Conservation (phyloP, 2,797 vertebrate species). For the Diglossa cyanea region DNA sequence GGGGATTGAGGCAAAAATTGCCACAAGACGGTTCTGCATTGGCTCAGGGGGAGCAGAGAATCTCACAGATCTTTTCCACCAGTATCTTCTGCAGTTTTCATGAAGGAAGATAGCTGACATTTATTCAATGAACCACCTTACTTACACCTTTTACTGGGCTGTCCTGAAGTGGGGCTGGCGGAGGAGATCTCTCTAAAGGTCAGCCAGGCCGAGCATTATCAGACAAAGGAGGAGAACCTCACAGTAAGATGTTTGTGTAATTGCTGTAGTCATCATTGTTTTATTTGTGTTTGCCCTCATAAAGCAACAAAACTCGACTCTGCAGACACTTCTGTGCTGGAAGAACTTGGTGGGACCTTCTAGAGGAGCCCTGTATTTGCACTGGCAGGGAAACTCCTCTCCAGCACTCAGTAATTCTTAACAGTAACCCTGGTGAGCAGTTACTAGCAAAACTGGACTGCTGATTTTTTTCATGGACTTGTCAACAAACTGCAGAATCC, state of each 20-base stretch:
- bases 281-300: neutral
- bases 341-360: neutral
- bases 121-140: neutral
- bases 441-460: neutral
- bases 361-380: neutral
- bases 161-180: neutral
- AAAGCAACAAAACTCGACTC: neutral
- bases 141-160: neutral
- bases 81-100: neutral
- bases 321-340: neutral
- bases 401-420: neutral
- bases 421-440: neutral
- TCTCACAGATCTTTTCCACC: neutral
- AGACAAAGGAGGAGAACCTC: neutral
- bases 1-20: neutral
- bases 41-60: neutral
- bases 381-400: neutral
- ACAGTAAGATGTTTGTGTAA: neutral
- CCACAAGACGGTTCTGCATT: neutral
- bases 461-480: neutral
- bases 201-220: neutral
- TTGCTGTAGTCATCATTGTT: neutral
- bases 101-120: neutral
- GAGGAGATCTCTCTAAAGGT: neutral
- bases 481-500: neutral